These are phyloP conservation scores for Orthonychiurus folsomi DNA, from an alignment of 2,888 invertebrate species.

Conservation along the genomic window DNA sequence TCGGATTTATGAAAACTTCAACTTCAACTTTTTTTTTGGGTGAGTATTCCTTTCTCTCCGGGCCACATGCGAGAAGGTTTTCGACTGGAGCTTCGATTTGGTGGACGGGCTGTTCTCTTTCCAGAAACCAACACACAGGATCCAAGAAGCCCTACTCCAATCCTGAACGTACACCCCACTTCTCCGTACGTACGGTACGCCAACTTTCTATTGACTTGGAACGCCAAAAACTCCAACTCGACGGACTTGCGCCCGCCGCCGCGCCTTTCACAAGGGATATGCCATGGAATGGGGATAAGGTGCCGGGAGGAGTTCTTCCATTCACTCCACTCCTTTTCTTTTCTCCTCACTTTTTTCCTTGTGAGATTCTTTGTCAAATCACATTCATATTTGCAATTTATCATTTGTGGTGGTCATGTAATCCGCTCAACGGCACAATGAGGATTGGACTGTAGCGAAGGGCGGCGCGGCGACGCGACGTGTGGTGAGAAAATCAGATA, in stretches of 20 bases:
- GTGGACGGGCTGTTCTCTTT: not conserved
- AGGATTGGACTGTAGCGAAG: too few relatives aligned
- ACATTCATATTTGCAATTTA: not conserved
- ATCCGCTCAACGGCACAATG: too few relatives aligned
- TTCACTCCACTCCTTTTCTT: not conserved
- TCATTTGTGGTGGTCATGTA: not conserved
- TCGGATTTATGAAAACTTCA: too few relatives aligned
- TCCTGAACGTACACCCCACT: too few relatives aligned
- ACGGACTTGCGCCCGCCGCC: not conserved
- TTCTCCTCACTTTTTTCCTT: not conserved
- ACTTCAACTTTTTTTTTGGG: too few relatives aligned
- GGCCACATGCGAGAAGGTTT: not conserved
- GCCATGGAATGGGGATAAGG: too few relatives aligned
- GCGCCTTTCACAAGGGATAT: not conserved
- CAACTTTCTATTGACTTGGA: constrained; percentile 1
- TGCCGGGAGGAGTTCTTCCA: too few relatives aligned
- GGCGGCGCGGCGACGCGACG: too few relatives aligned
- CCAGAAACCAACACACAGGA: not conserved
- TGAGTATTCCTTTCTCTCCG: too few relatives aligned
- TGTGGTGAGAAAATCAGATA: too few relatives aligned
- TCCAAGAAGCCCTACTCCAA: not conserved
- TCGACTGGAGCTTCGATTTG: not conserved
- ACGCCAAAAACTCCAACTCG: not conserved
- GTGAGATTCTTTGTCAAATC: not conserved
- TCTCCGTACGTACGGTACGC: not conserved